Base-by-base conservation (phyloP, 2,113 vertebrate genomes). In the Austrofundulus limnaeus region DNA sequence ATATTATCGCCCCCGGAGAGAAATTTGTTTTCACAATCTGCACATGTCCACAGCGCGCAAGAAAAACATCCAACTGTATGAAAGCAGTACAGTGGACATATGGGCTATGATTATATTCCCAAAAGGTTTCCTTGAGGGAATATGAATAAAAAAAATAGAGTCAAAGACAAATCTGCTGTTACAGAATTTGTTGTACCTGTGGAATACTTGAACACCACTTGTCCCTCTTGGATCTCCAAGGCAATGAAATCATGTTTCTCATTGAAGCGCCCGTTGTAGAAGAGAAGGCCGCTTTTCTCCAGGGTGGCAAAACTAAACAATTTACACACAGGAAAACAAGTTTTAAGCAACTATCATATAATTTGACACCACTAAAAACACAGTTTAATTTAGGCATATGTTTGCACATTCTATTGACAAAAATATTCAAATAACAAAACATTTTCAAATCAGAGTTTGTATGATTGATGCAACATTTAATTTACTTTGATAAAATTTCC, bases 201-300 rank as follows among this genome's bases (percentile, higher is more conserved):
- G 80, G 97, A 99, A 70, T 98, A 99, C 25, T 96, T 98, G 66
- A 98, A 93, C 72, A 96, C 94, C 72, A 97, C 93, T 92, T 98
- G 97, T 50, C 95, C 94, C 8, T 95, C 94, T 69, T 98, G 90
- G 47, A 99, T 95, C 86, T 99, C 97, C 87, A 98, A 81, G 0
- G 96, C 96, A 46, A 99, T 90, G 85, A 99, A 99, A 86, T 99
- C 97, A 0, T 99, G 97, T 81, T 97, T 96, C 90, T 98, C 97
- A 0, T 98, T 99, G 72, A 98, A 95, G 31, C 97, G 96, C 25
- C 97, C 97, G 0, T 99, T 99, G 86, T 98, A 99, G 81, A 99
- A 94, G 61, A 99, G 93, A 5, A 99, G 94, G 11, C 97, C 97
- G 0, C 88, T 93, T 58, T 80, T 91, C 84, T 96, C 95, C 85